A percentile compares a stretch with the other conserved stretches of the same genome.
Conservation (phyloP, 2,888 invertebrate species). For the Himalopsyche kuldschensis region DNA sequence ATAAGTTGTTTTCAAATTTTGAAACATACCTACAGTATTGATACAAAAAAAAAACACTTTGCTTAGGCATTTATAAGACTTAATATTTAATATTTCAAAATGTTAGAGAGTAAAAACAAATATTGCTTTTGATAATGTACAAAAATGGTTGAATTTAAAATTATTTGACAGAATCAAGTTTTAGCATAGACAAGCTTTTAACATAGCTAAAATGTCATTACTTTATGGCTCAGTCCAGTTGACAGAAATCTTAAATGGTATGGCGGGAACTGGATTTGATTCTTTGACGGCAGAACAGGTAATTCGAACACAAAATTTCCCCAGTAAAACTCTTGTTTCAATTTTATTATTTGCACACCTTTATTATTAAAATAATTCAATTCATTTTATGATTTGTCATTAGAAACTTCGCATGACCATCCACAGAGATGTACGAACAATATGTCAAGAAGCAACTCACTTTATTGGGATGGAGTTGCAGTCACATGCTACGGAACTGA, state of each 20-base stretch:
- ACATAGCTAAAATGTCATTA: too few relatives aligned
- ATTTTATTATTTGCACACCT: neutral
- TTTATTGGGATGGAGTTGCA: constrained; percentile 57
- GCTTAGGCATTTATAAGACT: too few relatives aligned
- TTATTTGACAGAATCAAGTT: too few relatives aligned
- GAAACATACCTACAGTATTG: too few relatives aligned
- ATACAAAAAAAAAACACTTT: too few relatives aligned
- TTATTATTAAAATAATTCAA: neutral
- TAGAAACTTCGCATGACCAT: constrained; percentile 63
- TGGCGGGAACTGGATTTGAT: constrained; percentile 11
- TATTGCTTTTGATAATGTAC: too few relatives aligned
- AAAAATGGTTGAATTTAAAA: too few relatives aligned
- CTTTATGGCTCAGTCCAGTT: neutral
- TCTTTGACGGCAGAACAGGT: constrained; percentile 47
- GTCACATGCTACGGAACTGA: constrained; percentile 59
- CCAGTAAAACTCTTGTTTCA: neutral
- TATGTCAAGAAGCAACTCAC: constrained; percentile 60
- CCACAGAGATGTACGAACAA: constrained; percentile 58
- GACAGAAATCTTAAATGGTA: neutral
- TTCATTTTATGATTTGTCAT: neutral
- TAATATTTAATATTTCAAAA: too few relatives aligned
- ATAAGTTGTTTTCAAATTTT: too few relatives aligned
- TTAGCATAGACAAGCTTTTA: too few relatives aligned
- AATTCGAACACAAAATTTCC: constrained; percentile 24
- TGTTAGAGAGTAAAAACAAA: too few relatives aligned